These are phyloP conservation scores for Calyptomena viridis DNA, from an alignment of 2,113 vertebrate species.

Conservation along the genomic window DNA sequence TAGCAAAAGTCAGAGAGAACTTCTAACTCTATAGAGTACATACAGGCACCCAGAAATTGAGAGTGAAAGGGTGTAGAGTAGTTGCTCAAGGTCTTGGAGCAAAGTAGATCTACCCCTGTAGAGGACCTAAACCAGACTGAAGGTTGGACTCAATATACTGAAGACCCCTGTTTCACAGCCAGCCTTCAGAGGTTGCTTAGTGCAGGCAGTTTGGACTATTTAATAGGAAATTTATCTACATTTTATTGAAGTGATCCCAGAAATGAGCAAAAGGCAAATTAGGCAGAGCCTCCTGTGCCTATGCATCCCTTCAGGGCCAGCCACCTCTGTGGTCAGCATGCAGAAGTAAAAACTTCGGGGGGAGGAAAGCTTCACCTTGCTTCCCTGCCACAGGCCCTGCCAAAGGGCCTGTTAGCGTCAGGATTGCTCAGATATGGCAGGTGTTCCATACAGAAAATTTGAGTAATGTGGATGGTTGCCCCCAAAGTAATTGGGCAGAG, in stretches of 20 bases:
- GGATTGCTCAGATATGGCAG: not conserved
- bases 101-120: not conserved
- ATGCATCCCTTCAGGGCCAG: not conserved
- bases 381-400: not conserved
- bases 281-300: not conserved
- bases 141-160: not conserved
- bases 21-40: not conserved
- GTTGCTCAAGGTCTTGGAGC: not conserved
- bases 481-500: not conserved
- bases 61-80: not conserved
- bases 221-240: not conserved
- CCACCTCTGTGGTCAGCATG: not conserved
- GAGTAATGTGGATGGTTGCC: not conserved
- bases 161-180: not conserved
- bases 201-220: not conserved
- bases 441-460: not conserved
- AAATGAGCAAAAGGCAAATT: not conserved
- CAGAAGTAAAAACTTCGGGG: not conserved
- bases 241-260: not conserved
- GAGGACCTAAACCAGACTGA: not conserved
- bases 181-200: not conserved
- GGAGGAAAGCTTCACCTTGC: not conserved
- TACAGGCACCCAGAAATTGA: not conserved
- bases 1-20: not conserved
- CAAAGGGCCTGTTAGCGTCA: not conserved